Evolutionary conservation across 2,888 invertebrate species (phyloP), one percentile per base, ranked within the genome.

Genomic region (Ophraella communa): DNA sequence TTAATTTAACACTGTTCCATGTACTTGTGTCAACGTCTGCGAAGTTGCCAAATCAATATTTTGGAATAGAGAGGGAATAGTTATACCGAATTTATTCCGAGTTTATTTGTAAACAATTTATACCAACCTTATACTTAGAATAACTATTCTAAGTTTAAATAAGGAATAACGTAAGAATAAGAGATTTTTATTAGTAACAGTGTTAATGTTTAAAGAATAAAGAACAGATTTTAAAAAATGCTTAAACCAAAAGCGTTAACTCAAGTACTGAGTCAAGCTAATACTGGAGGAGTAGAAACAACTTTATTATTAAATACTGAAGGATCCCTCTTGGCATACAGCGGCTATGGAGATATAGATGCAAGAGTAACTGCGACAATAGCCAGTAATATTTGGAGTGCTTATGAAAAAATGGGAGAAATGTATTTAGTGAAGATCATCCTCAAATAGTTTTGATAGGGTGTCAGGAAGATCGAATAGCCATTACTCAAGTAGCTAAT

Each of bases 351-450:
- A 47, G 95, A 96, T 79, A 93, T 93, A 81, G 96, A 97, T 84
- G 95, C 95, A 0, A 87, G 95, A 75, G 94, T 96, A 0, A 96
- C 95, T 11, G 96, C 97, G 49, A 97, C 97, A 7, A 96, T 98
- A 72, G 95, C 96, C 0, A 95, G 96, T 76, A 97, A 95, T 79
- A 94, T 98, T 71, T 95, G 95, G 95, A 90, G 92, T 20, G 94
- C 94, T 0, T 97, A 96, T 79, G 95, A 96, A 79, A 96, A 78
- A 94, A 94, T 81, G 96, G 96, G 0, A 87, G 91, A 63, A 92
- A 91, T 80, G 93, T 94, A 3, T 93, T 97, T 75, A 91, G 94
- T 76, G 96, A 96, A 83, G 96, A 96, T 78, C 90, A 91, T 75
- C 86, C 98, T 1, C 90, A 94, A 78, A 88, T 94, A 78, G 91